Base-by-base conservation (phyloP, 2,888 invertebrate species). In the Polymixis lichenea region DNA sequence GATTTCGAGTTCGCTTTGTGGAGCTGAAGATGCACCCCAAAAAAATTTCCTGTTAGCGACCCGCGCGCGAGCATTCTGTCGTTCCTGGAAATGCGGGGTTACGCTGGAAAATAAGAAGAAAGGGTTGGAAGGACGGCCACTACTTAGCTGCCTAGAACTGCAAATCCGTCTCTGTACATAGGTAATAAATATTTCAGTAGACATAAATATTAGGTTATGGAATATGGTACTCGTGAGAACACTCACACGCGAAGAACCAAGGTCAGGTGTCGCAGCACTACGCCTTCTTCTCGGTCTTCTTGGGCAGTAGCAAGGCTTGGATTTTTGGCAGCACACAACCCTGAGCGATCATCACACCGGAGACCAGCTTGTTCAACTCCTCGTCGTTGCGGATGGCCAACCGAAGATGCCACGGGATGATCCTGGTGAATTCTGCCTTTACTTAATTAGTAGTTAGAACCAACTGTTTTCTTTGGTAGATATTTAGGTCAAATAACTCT, bases 251-350 rank as follows among this genome's bases (percentile, higher is more conserved):
- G 9, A 11, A 43, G 43, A 43, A 46, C 19, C 64, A 64, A n/a
- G 22, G 32, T n/a, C 5, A n/a, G 38, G 61, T n/a, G n/a, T 11
- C 19, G 51, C 25, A 38, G 7, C 17, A 64, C 17, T 19, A 69
- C 58, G 25, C 38, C 38, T 38, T 38, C 38, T 38, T 38, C 85
- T 89, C 88, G 69, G 97, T 97, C 90, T 98, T 98, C 96, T 98
- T 98, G 43, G 98, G 98, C 84, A 98, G 91, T 5, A 98, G 95
- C 38, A 43, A 9, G 6, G 98, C 97, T 90, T 98, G 98, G 88
- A 98, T 98, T 93, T 98, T 98, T 0, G 98, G 98, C 91, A 98
- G 93, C 1, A 98, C 98, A 90, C 98, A 98, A 84, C 98, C 98
- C 94, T 98, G 98, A 56, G 98, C 97, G 89, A 98, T 98, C 56